Evolutionary conservation across 1,140 invertebrate genomes (phyloP), one percentile per base, ranked within the genome.

Genomic region (Drosophila punjabiensis): DNA sequence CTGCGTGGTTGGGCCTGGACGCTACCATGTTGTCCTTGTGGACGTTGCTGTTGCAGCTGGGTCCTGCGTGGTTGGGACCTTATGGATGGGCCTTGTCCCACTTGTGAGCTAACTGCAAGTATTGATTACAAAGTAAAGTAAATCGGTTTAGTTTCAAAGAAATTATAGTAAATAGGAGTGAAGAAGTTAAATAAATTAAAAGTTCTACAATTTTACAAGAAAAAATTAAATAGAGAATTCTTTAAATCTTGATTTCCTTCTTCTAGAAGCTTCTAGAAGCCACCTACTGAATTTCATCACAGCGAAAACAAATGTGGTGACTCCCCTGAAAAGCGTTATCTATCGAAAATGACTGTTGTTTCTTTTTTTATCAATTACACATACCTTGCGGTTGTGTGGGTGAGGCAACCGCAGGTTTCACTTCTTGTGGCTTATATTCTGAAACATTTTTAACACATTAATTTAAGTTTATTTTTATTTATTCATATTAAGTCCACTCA

Each of bases 371-470:
- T 39, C 10, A 10, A 41, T 7, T 59, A 24, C n/a, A 64, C 70
- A 52, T 9, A 76, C 79, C 32, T 58, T 70, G 48, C 41, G 41
- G 76, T 18, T 50, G 48, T 41, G 47, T 58, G 14, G 48, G 58
- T 6, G 24, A 11, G 8, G 67, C 16, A 28, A 30, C 28, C n/a
- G 28, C 32, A 10, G 50, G 13, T 14, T 30, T 35, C 13, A 33
- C 13, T 8, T 52, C 50, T 0, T 33, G 13, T 20, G 13, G 2
- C 39, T 70, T 81, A 41, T 33, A 63, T 39, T 81, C 79, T 81
- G 16, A 0, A 11, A 37, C 0, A 16, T 37, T 30, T 32, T 3
- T 5, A 7, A 24, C 24, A 24, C 24, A 2, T 24, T 48, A 14
- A 20, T 10, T 18, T 20, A 11, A 32, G 32, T 32, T 20, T 20